phyloP scores from a whole-genome alignment of 1,140 invertebrate species.

The Drosophila kurseongensis region DNA sequence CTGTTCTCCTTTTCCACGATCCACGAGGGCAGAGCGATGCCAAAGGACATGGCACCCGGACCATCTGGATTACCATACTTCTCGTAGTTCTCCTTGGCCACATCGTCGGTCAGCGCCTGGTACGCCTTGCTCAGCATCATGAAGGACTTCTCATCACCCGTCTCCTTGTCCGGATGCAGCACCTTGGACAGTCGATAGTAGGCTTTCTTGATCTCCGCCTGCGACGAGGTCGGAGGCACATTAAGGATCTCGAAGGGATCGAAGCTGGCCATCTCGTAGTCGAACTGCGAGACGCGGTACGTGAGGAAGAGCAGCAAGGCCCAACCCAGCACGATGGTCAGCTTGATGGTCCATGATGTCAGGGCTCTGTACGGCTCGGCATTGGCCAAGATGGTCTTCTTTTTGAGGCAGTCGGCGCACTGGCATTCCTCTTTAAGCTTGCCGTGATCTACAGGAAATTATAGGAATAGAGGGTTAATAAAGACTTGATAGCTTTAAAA shows the following conservation, averaged over 20 bases:
- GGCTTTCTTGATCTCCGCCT: constrained; percentile 96
- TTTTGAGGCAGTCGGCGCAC: constrained; percentile 94
- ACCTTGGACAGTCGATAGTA: constrained; percentile 97
- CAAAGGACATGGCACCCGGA: constrained; percentile 99
- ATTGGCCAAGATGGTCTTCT: constrained; percentile 91
- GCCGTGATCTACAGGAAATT: constrained; percentile 87
- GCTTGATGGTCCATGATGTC: constrained; percentile 89
- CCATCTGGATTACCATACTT: constrained; percentile 99
- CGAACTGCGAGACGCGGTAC: constrained; percentile 98
- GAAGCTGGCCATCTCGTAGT: constrained; percentile 99
- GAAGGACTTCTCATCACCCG: constrained; percentile 98
- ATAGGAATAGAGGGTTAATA: not conserved
- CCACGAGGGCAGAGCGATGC: constrained; percentile 99
- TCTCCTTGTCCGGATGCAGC: constrained; percentile 98
- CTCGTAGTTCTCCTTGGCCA: constrained; percentile 98
- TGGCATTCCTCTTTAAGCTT: constrained; percentile 91
- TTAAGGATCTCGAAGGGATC: constrained; percentile 99
- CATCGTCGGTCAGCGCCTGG: constrained; percentile 97
- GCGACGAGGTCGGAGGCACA: constrained; percentile 92
- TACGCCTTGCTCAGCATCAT: constrained; percentile 99
- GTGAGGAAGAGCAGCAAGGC: constrained; percentile 93
- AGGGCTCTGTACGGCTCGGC: constrained; percentile 94
- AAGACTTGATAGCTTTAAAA: too few species aligned
- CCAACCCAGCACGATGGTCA: constrained; percentile 94
- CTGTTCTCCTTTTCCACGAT: constrained; percentile 99